phyloP scores from a whole-genome alignment of 2,797 vertebrate species.

The Protosalanx chinensis region DNA sequence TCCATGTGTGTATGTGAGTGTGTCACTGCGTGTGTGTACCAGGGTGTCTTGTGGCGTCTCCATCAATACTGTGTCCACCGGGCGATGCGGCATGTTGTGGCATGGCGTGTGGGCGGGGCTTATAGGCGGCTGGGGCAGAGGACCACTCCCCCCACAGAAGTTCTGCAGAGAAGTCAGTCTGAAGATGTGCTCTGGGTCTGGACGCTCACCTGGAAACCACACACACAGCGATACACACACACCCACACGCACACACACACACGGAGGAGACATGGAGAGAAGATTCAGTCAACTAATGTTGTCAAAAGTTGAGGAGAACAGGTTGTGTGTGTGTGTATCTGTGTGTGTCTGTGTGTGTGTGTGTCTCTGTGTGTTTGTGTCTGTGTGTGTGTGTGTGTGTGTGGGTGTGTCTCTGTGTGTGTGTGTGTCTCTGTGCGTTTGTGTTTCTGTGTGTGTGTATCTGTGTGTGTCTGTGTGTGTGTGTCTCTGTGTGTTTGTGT shows the following conservation, averaged over 20 bases:
- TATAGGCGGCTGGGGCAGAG: slow-evolving; percentile 73
- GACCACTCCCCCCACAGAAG: slow-evolving; percentile 75
- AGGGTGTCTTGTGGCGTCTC: slow-evolving; percentile 97
- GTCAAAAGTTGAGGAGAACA: too few relatives aligned
- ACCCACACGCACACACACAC: not conserved
- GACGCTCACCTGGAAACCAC: slow-evolving; percentile 84
- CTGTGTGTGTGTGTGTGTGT: not conserved
- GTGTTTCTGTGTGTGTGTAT: not conserved
- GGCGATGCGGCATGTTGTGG: slow-evolving; percentile 81
- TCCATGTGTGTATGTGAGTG: slow-evolving; percentile 34
- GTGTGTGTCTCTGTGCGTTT: too few relatives aligned
- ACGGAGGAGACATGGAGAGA: not conserved
- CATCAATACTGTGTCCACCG: slow-evolving; percentile 90
- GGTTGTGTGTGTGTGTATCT: too few relatives aligned
- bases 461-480: not conserved
- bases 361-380: not conserved
- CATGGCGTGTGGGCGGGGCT: slow-evolving; percentile 87
- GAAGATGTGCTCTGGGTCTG: slow-evolving; percentile 96
- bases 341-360: too few relatives aligned
- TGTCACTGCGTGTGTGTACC: slow-evolving; percentile 71
- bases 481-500: too few relatives aligned
- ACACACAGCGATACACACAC: slow-evolving; percentile 32
- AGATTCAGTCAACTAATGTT: too few relatives aligned
- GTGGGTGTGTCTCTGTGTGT: not conserved
- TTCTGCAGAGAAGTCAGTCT: slow-evolving; percentile 93